Evolutionary conservation across 2,113 vertebrate genomes (phyloP).

Genomic region (Smithornis capensis): DNA sequence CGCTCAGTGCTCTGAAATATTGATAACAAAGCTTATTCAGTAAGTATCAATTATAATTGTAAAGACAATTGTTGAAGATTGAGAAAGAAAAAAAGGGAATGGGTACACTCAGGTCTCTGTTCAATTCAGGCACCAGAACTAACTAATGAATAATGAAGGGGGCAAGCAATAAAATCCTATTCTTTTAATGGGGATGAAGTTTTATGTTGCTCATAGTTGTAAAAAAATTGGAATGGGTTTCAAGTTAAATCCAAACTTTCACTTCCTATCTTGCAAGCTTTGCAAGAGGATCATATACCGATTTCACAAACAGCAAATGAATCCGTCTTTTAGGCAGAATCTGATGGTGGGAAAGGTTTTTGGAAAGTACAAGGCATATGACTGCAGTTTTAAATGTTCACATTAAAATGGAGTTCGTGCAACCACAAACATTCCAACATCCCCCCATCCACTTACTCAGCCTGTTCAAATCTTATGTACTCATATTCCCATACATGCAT

Average conservation of each 20-base stretch:
- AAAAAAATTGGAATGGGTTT: not conserved
- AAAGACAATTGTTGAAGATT: not conserved
- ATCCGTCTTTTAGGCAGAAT: not conserved
- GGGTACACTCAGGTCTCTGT: not conserved
- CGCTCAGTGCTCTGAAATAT: not conserved
- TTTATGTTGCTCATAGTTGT: not conserved
- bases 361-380: not conserved
- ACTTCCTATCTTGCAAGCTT: not conserved
- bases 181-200: not conserved
- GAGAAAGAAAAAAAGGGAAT: not conserved
- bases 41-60: not conserved
- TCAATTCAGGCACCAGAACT: not conserved
- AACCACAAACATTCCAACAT: not conserved
- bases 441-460: not conserved
- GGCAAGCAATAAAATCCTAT: not conserved
- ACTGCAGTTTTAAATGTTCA: not conserved
- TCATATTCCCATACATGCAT: fast-evolving
- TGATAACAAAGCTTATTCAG: not conserved
- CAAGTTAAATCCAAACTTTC: not conserved
- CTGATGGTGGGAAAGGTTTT: not conserved
- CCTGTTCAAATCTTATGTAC: not conserved
- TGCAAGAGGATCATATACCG: not conserved
- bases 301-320: not conserved
- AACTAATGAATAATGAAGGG: not conserved
- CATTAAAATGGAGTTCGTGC: not conserved